phyloP scores from a whole-genome alignment of 2,888 invertebrate genomes.

The Phalangium opilio region DNA sequence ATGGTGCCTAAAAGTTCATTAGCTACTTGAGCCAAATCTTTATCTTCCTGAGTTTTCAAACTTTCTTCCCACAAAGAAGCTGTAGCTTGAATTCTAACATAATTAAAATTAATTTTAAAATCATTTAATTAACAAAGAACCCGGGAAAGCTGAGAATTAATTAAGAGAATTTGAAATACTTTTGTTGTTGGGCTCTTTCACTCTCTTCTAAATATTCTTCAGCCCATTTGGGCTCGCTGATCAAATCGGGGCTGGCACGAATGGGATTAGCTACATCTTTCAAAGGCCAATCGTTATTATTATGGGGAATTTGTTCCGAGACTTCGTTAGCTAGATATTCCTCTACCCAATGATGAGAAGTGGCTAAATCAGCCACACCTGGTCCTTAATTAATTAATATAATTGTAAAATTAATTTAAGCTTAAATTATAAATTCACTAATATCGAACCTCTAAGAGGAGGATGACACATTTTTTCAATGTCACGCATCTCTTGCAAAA shows the following conservation, averaged over 20 bases:
- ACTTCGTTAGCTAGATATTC: conserved; percentile 26
- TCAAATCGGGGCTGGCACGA: conserved; percentile 10
- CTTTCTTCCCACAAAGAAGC: too few relatives aligned
- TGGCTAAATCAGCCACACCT: conserved; percentile 29
- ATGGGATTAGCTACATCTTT: conserved; percentile 2
- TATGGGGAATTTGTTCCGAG: conserved; percentile 17
- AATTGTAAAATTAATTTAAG: not conserved
- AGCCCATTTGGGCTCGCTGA: conserved; percentile 38
- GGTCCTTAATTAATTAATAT: too few relatives aligned
- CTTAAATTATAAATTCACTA: not conserved
- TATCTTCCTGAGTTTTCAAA: conserved; percentile 31
- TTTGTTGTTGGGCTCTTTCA: conserved; percentile 5
- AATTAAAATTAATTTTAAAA: too few relatives aligned
- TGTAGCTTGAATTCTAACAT: too few relatives aligned
- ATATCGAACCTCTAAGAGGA: conserved; percentile 26
- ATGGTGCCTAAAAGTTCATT: conserved; percentile 32
- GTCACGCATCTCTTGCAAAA: conserved; percentile 71
- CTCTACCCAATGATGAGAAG: conserved; percentile 28
- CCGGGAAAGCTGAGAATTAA: too few relatives aligned
- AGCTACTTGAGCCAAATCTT: conserved; percentile 41
- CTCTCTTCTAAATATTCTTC: conserved; percentile 38
- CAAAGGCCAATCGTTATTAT: conserved; percentile 16
- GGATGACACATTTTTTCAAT: conserved; percentile 38
- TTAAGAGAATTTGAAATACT: too few relatives aligned
- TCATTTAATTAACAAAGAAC: too few relatives aligned